These are phyloP conservation scores for Tenrec ecaudatus DNA, from an alignment of 2,113 vertebrate genomes.

Conservation along the genomic window DNA sequence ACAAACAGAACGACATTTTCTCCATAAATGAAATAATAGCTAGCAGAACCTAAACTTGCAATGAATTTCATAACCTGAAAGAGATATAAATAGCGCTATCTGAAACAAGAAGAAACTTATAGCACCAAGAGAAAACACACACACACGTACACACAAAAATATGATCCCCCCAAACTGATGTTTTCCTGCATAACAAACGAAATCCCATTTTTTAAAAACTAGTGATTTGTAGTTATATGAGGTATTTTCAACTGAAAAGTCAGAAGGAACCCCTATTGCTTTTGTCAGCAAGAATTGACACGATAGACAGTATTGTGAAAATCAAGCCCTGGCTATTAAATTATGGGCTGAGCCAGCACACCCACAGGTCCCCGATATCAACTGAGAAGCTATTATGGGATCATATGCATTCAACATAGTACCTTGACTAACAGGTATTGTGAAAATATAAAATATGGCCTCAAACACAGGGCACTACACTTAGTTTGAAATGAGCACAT, in stretches of 20 bases:
- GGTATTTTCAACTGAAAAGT: conserved; percentile 50
- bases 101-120: not conserved
- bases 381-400: not conserved
- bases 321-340: not conserved
- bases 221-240: not conserved
- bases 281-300: conserved; percentile 41
- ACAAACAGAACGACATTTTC: conserved; percentile 29
- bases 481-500: not conserved
- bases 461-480: not conserved
- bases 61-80: conserved; percentile 47
- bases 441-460: not conserved
- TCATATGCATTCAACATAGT: not conserved
- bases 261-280: not conserved
- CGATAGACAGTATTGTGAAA: not conserved
- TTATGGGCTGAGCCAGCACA: not conserved
- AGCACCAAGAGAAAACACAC: not conserved
- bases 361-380: not conserved
- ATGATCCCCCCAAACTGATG: not conserved
- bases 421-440: too few species aligned
- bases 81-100: conserved; percentile 7
- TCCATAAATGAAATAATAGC: conserved; percentile 46
- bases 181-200: not conserved
- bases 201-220: conserved; percentile 18
- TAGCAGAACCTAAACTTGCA: conserved; percentile 49
- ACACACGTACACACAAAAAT: not conserved